Evolutionary conservation across 2,797 vertebrate genomes (phyloP), one percentile per base, ranked within the genome.

Genomic region (Cyprinella venusta): DNA sequence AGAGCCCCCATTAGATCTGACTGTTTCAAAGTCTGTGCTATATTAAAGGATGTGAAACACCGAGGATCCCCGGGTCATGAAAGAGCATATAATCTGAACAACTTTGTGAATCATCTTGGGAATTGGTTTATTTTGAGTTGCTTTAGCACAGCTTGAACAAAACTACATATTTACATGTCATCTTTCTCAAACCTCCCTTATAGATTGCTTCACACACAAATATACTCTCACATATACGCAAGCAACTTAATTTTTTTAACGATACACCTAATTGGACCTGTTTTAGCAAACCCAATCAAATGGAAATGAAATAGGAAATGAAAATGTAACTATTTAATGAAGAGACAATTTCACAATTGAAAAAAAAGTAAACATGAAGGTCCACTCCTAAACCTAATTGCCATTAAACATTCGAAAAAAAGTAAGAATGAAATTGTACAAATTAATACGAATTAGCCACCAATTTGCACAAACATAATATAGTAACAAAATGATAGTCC

Each of bases 1-100:
- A 95, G 93, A 95, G 92, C 89, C 87, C 86, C 93, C 90, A 93
- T 94, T 95, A 93, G 90, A 92, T 91, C 92, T 94, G 93, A 91
- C 91, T 89, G 86, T 92, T 90, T 68, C 24, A 90, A 89, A 91
- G 92, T 89, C 92, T 93, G 89, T 77, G 83, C 86, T 85, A 86
- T 89, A 89, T 90, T 88, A 90, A 88, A 88, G 76, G 81, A 92
- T 92, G 91, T 89, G 94, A 93, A 94, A 91, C 83, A 91, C 88
- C 85, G 82, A 81, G 84, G 79, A 70, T 92, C 93, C 91, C 92
- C 56, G 91, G 91, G 93, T 87, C 80, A 63, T 79, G 13, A 80
- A 88, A 81, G 8, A 56, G 84, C 77, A 91, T 90, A 92, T 94
- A 90, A 93, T 93, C 94, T 93, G 93, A 94, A 93, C 89, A 89